Base-by-base conservation (phyloP, 2,797 vertebrate species). In the Jordanella pulchra region DNA sequence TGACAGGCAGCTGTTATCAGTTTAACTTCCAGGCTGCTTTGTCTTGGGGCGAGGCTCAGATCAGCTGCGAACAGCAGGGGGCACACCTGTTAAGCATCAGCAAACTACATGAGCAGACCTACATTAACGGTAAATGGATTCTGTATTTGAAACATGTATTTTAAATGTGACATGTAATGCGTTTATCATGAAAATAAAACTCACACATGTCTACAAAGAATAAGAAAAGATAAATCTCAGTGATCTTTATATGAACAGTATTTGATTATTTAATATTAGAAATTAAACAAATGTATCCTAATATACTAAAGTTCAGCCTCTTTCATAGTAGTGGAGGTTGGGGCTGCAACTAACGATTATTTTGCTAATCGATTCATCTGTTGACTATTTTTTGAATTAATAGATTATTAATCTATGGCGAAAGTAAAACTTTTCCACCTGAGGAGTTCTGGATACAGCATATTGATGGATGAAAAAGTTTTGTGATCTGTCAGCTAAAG, bases 1-100 rank as follows among this genome's bases (percentile, higher is more conserved):
- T 99, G 91, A 99, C 96, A 2, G 94, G 95, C 87, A 99, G 96
- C 93, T 99, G 98, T 90, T 99, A 99, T 94, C 98, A 99, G 95
- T 99, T 99, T 87, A 99, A 99, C 92, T 97, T 98, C 91, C 97
- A 98, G 93, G 96, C 97, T 0, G 97, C 96, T 0, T 91, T 99
- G 85, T 97, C 97, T 0, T 99, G 98, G 98, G 93, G 91, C 30
- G 97, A 99, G 86, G 97, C 98, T 25, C 96, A 96, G 88, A 95
- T 95, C 91, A 99, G 98, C 79, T 99, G 98, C 14, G 95, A 96
- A 86, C 97, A 99, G 90, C 98, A 99, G 89, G 97, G 95, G 17
- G 96, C 98, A 0, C 96, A 97, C 78, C 94, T 99, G 83, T 94
- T 99, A 5, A 99, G 98, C 92, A 95, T 99, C 95, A 97, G 95